phyloP scores from a whole-genome alignment of 2,113 vertebrate genomes.

The Neomonachus schauinslandi region DNA sequence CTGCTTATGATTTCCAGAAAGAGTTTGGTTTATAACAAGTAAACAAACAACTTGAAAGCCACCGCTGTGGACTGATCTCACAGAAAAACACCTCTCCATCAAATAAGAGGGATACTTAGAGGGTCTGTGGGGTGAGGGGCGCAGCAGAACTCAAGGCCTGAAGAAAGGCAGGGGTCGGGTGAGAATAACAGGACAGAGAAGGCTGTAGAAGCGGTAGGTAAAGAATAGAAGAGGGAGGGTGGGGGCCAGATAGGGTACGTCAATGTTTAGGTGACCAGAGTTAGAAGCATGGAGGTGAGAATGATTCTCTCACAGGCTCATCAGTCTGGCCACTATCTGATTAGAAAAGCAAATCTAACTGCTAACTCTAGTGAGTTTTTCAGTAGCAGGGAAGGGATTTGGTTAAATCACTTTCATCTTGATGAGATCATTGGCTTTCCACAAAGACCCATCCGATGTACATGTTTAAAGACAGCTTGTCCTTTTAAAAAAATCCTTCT shows the following conservation, averaged over 20 bases:
- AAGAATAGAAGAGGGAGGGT: neutral
- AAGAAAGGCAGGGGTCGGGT: neutral
- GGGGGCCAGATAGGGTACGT: too few species aligned
- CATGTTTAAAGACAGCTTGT: constrained; percentile 42
- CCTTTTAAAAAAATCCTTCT: constrained; percentile 25
- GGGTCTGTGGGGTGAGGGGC: neutral
- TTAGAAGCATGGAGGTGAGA: neutral
- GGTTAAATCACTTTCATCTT: constrained; percentile 33
- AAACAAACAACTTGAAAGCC: neutral
- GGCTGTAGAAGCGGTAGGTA: neutral
- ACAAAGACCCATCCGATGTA: neutral
- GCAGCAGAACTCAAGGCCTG: neutral
- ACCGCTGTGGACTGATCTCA: neutral
- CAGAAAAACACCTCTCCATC: neutral
- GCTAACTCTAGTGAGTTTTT: neutral
- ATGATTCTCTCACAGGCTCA: neutral
- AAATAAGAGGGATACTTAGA: neutral
- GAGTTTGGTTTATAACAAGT: neutral
- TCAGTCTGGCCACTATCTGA: neutral
- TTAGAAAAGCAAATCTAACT: constrained; percentile 23
- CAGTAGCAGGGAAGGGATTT: neutral
- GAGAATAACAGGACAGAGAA: neutral
- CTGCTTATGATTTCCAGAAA: neutral
- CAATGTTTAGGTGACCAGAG: neutral
- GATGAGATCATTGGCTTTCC: constrained; percentile 25